Conservation (phyloP, 1,140 invertebrate species). For the Musca vetustissima region DNA sequence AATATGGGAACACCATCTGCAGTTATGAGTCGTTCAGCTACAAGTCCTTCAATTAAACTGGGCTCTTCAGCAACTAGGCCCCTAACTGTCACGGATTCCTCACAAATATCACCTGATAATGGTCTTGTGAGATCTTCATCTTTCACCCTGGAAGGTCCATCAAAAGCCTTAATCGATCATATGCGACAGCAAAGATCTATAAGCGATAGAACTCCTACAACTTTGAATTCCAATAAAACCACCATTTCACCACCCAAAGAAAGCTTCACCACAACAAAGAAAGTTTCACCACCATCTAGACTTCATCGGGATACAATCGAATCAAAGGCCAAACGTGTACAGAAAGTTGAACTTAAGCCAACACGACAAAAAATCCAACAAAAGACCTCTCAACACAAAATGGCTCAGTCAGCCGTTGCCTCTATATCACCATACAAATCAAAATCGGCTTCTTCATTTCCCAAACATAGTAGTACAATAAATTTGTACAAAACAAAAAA, state of each 20-base stretch:
- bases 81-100: not conserved
- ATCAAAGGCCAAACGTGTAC: slow-evolving; percentile 47
- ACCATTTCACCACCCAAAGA: too few species aligned
- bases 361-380: slow-evolving; percentile 2
- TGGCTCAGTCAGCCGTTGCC: slow-evolving; percentile 20
- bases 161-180: slow-evolving; percentile 63
- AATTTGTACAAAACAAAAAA: slow-evolving; percentile 23
- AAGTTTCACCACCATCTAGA: slow-evolving; percentile 7
- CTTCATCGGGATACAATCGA: slow-evolving; percentile 40
- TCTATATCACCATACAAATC: slow-evolving; percentile 6
- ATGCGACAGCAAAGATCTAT: slow-evolving; percentile 39
- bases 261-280: not conserved
- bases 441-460: slow-evolving; percentile 8
- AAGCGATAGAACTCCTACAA: not conserved
- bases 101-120: slow-evolving; percentile 14
- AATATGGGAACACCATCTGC: not conserved
- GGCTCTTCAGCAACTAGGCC: not conserved
- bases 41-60: slow-evolving; percentile 2
- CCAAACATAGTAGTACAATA: not conserved
- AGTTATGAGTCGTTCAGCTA: slow-evolving; percentile 7
- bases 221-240: too few species aligned
- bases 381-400: slow-evolving; percentile 2
- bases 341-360: slow-evolving; percentile 30
- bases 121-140: slow-evolving; percentile 60
- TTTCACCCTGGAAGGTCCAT: slow-evolving; percentile 64